Base-by-base conservation (phyloP, 2,113 vertebrate species). In the Dromaius novaehollandiae region DNA sequence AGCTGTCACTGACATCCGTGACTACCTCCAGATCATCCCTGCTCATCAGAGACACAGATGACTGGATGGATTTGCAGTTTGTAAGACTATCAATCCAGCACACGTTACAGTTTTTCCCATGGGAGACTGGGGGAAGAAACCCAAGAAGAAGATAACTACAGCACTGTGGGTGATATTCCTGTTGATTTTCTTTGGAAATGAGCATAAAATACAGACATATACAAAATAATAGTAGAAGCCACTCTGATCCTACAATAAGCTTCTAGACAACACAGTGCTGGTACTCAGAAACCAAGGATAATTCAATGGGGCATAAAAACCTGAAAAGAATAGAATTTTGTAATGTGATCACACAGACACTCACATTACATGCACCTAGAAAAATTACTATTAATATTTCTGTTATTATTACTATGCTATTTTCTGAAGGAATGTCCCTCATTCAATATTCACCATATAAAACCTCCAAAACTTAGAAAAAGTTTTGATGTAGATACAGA, bases 401-500 rank as follows among this genome's bases (percentile, higher is more conserved):
- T 32, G 6, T 42, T 53, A 28, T 2, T 60, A 24, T 68, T 68
- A 20, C 36, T 40, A 7, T 80, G 11, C 4, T 40, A 11, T 36
- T 68, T 7, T 18, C 51, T 80, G 19, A 48, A 66, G 79, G 28
- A 79, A 38, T 0, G 7, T 34, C 5, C 4, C 3, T 80, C 3
- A 28, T 58, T 86, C 17, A 76, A 76, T 82, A 68, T 3, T 71
- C 16, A 19, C 2, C 1, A 2, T 46, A 24, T 48, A 77, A 60
- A 86, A 89, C 16, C 4, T 34, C 6, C 5, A 30, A 77, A 76
- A 64, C 4, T 53, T 82, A n/a, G 21, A 19, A 66, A 61, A 82
- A 38, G 32, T 2, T 0, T 6, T 22, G 2, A 24, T 8, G 2
- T 50, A 40, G 3, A 5, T 71, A 46, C 4, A n/a, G 10, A 4